Evolutionary conservation across 2,888 invertebrate species (phyloP), one percentile per base, ranked within the genome.

Genomic region (Parnassius glacialis): DNA sequence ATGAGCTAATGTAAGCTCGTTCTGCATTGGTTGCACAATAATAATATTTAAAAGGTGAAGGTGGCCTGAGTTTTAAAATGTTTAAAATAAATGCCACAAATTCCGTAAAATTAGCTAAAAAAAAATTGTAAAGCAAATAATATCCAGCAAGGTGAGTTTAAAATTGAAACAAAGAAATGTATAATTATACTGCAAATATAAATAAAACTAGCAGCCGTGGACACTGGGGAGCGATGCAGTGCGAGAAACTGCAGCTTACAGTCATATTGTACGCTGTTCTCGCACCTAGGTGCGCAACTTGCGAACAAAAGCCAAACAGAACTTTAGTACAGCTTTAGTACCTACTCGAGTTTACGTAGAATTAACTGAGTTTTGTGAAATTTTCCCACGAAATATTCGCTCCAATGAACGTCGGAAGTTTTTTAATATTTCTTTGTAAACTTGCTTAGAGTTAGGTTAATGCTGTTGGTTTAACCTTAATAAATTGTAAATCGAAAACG

Each of bases 291-390:
- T 45, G 45, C n/a, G n/a, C 12, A 45, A 45, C n/a, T 45, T 45
- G 0, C 7, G n/a, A 45, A 45, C 45, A 45, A 45, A 45, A n/a
- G 45, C 11, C 7, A 45, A 11, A n/a, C 45, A n/a, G 45, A 11
- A 34, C 34, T 34, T 34, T 34, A 34, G 34, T 34, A 34, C 34
- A 34, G 34, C 34, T 34, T 34, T 34, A 34, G 7, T 34, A 45
- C 47, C 41, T 59, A 59, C 53, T 48, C 20, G 16, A 53, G 53
- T 47, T 53, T 53, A 53, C 53, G 53, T 41, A 16, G 59, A 47
- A 59, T 59, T 59, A 59, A 59, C 53, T 41, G 41, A 52, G 59
- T 53, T 59, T 11, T 12, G 10, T n/a, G 45, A n/a, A 45, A 7
- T 45, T 53, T 50, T 57, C 41, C 16, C 48, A 42, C 45, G 34